Evolutionary conservation across 2,113 vertebrate species (phyloP), one percentile per base, ranked within the genome.

Genomic region (Centropus unirufus): DNA sequence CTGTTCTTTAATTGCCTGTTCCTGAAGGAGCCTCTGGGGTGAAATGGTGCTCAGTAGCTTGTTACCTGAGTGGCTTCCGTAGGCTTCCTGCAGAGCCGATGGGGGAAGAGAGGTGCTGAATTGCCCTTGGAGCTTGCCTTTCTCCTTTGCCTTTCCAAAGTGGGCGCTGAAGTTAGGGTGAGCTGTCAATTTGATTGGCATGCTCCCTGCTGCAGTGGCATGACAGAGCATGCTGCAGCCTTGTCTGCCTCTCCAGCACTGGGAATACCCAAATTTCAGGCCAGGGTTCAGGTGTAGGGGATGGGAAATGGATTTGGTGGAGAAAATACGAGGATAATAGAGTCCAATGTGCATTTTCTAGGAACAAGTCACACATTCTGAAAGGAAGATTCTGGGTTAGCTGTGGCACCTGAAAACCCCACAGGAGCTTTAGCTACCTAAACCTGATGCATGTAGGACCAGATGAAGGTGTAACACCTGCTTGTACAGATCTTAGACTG

Each of bases 1-100:
- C 44, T 74, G 22, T 39, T 86, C 59, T 73, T 86, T 93, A 90
- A 93, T 96, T 94, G 72, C 42, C 59, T 55, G 17, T 3, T 93
- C 83, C 94, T 67, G 34, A 44, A 88, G 86, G 59, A 32, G 72
- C 83, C 91, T 74, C 89, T 94, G 79, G 94, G 85, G 59, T 6
- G 14, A 92, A 32, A 15, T 0, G 1, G 59, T 8, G 11, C 49
- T 79, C 0, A 0, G 14, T 44, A 49, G 24, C 30, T 94, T 77
- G 54, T 90, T 74, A 89, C 75, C 36, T 90, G 46, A 0, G 0
- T 19, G 59, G 51, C 27, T 32, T 66, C 67, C 1, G 1, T 3
- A 47, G 51, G 75, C 47, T 77, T 69, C 34, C 68, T 26, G 34
- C 52, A 70, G 61, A 70, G 51, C 36, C 2, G 4, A 26, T 68